phyloP scores from a whole-genome alignment of 1,140 invertebrate genomes.

The Brachionus asplanchnoidis region DNA sequence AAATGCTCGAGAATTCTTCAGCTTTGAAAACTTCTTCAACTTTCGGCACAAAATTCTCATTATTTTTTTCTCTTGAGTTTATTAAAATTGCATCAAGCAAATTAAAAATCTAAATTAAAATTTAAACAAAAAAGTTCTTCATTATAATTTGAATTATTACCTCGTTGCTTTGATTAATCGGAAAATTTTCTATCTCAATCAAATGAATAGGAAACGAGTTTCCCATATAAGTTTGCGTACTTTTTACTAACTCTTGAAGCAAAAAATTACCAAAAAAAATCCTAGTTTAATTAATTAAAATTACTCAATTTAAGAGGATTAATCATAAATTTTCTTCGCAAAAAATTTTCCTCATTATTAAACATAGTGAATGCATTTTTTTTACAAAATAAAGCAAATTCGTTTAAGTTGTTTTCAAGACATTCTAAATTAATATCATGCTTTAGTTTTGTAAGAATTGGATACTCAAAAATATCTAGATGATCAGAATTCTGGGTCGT shows the following conservation, averaged over 20 bases:
- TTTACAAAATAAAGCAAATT: background rate
- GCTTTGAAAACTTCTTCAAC: background rate
- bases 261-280: background rate
- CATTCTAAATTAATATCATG: background rate
- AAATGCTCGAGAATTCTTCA: background rate
- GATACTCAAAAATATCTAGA: slow-evolving; percentile 17
- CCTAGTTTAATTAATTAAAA: background rate
- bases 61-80: background rate
- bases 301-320: background rate
- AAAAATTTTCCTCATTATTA: slow-evolving; percentile 19
- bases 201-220: background rate
- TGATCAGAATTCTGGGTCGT: background rate
- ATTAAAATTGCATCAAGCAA: background rate
- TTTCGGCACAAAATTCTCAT: background rate
- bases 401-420: background rate
- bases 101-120: background rate
- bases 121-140: background rate
- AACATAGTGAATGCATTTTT: background rate
- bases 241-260: background rate
- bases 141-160: background rate
- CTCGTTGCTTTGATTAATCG: background rate
- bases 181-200: background rate
- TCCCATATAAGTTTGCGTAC: background rate
- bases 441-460: background rate
- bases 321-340: background rate